A percentile compares a stretch with the other conserved stretches of the same genome.
Conservation (phyloP, 2,888 invertebrate genomes). For the Trimorus sp. region DNA sequence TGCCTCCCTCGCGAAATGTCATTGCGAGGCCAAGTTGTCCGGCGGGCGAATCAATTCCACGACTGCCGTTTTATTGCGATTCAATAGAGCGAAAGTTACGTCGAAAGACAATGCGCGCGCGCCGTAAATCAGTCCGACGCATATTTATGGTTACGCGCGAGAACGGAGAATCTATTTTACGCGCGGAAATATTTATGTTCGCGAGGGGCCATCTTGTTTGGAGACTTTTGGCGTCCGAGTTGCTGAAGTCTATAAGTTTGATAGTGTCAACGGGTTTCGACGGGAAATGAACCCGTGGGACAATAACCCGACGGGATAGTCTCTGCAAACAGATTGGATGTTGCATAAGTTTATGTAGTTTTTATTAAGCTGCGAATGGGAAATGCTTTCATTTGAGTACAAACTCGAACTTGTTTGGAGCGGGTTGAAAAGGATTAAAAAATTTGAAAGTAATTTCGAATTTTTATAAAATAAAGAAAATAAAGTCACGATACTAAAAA, state of each 20-base stretch:
- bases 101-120: constrained; percentile 37
- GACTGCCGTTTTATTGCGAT: constrained; percentile 25
- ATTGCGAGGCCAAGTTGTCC: too few relatives aligned
- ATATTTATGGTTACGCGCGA: constrained; percentile 45
- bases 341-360: too few relatives aligned
- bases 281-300: constrained; percentile 36
- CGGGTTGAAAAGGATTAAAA: too few relatives aligned
- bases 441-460: too few relatives aligned
- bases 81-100: constrained; percentile 33
- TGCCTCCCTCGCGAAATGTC: not conserved
- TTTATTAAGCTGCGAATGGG: too few relatives aligned
- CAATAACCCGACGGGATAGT: too few relatives aligned
- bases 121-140: constrained; percentile 27
- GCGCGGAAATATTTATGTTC: constrained; percentile 54
- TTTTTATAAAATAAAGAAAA: too few relatives aligned
- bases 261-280: constrained; percentile 46
- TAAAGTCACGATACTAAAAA: too few relatives aligned
- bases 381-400: not conserved
- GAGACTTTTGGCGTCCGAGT: constrained; percentile 44
- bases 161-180: constrained; percentile 46
- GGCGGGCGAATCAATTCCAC: constrained; percentile 11
- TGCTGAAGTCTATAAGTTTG: constrained; percentile 51
- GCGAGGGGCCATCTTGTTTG: constrained; percentile 53
- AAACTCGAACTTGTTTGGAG: too few relatives aligned
- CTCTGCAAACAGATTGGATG: too few relatives aligned